phyloP scores from a whole-genome alignment of 1,140 invertebrate genomes.

The Schmidtea mediterranea region DNA sequence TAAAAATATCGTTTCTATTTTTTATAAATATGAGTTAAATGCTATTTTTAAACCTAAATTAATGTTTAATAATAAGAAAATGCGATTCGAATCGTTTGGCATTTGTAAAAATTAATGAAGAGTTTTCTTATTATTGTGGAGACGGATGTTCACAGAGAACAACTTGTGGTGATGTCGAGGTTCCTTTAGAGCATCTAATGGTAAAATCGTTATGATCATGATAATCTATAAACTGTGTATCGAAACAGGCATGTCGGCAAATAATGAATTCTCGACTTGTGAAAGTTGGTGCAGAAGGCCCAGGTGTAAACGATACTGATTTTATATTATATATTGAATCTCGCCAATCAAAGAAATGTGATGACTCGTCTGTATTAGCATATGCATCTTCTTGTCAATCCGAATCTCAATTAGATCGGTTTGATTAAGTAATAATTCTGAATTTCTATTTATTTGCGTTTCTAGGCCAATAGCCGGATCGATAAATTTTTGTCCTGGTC shows the following conservation, averaged over 20 bases:
- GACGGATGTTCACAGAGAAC: slow-evolving; percentile 51
- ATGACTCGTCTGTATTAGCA: slow-evolving; percentile 50
- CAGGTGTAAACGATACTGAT: slow-evolving; percentile 56
- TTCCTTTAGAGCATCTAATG: slow-evolving; percentile 66
- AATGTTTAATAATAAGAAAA: slow-evolving; percentile 12
- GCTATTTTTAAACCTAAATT: too few species aligned
- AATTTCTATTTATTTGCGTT: slow-evolving; percentile 11
- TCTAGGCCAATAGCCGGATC: slow-evolving; percentile 81
- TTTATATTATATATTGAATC: slow-evolving; percentile 92
- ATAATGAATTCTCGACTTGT: background rate
- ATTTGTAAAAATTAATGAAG: slow-evolving; percentile 19
- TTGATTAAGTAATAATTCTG: slow-evolving; percentile 10
- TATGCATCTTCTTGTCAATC: slow-evolving; percentile 96
- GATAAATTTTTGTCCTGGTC: slow-evolving; percentile 83
- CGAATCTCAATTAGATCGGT: slow-evolving; percentile 64
- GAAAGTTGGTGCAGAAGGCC: slow-evolving; percentile 26
- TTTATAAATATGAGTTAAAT: too few species aligned
- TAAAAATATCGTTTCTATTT: too few species aligned
- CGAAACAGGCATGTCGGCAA: background rate
- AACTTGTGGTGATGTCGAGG: slow-evolving; percentile 69
- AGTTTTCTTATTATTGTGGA: slow-evolving; percentile 56
- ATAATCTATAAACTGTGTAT: too few species aligned
- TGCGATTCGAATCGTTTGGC: slow-evolving; percentile 14
- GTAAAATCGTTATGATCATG: slow-evolving; percentile 29
- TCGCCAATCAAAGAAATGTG: slow-evolving; percentile 60